Percentiles rank a stretch among this genome's conserved stretches.
phyloP scores from a whole-genome alignment of 2,797 vertebrate species.

The Poeciliopsis turneri region DNA sequence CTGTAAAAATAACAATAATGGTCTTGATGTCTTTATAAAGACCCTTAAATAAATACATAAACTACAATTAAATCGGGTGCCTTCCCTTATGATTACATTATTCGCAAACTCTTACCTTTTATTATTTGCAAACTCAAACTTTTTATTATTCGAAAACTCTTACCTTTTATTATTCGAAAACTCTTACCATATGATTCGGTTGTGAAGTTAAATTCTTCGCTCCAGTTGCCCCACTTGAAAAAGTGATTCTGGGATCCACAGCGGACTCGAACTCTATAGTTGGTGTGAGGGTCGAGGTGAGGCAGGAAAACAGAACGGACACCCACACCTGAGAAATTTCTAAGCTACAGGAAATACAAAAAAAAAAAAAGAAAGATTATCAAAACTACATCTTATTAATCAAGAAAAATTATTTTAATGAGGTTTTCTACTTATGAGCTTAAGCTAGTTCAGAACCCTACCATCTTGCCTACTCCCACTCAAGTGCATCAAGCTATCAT shows the following conservation, averaged over 20 bases:
- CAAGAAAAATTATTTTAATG: neutral
- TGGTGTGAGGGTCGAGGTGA: conserved; percentile 66
- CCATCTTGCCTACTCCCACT: too few relatives aligned
- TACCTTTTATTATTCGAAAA: conserved; percentile 43
- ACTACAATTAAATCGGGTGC: too few relatives aligned
- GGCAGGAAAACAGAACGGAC: conserved; percentile 59
- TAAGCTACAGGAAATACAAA: neutral
- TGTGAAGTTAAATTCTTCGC: conserved; percentile 57
- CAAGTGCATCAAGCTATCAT: neutral
- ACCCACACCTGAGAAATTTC: conserved; percentile 63
- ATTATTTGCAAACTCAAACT: conserved; percentile 24
- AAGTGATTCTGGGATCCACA: conserved; percentile 76
- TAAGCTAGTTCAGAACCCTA: neutral
- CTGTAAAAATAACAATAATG: too few relatives aligned
- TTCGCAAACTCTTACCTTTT: conserved; percentile 21
- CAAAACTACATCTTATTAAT: neutral
- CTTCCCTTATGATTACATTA: too few relatives aligned
- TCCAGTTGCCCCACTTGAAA: conserved; percentile 83
- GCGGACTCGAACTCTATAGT: conserved; percentile 65
- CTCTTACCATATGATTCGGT: conserved; percentile 72
- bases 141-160: conserved; percentile 8
- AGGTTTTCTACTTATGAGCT: neutral
- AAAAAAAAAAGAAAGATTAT: neutral
- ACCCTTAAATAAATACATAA: too few relatives aligned
- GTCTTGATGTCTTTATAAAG: too few relatives aligned